Base-by-base conservation (phyloP, 2,888 invertebrate genomes). In the Yponomeuta cagnagella region DNA sequence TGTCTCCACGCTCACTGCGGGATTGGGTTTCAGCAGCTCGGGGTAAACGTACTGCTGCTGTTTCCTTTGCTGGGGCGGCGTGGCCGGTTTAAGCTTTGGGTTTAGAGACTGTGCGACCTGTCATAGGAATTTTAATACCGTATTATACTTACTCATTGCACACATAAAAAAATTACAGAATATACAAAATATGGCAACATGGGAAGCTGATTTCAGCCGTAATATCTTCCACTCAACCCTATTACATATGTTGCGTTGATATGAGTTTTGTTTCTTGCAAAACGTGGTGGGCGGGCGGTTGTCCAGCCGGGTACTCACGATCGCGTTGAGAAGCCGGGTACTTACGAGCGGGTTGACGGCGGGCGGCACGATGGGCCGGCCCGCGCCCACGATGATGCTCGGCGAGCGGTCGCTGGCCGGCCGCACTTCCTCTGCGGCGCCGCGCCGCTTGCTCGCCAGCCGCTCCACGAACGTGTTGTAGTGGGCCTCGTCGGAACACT, bases 391-490 rank as follows among this genome's bases (percentile, higher is more conserved):
- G 68, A 89, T 89, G 71, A 89, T 91, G 72, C 93, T 88, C 12
- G 93, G 93, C 33, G 92, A 89, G 2, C 86, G 87, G 0, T 93
- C 92, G 70, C 75, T 80, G 71, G 75, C 86, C 5, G 85, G 76
- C 1, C 83, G 82, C 3, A 82, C 77, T 70, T 88, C 84, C 2
- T 75, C 73, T 6, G 95, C 95, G 72, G 94, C 94, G 80, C 95
- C 95, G 31, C 97, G 90, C 71, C 97, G 92, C 79, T 95, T 95
- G 80, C 95, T 95, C 1, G 95, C 95, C 70, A 97, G 90, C 74
- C 94, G 94, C 74, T 97, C 97, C 74, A 96, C 85, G 80, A 96
- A 96, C 83, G 94, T 88, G 76, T 94, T 93, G 79, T 96, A 96
- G 82, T 96, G 94, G 0, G 96, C 94, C 77, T 96, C 96, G 75